Evolutionary conservation across 1,140 invertebrate species (phyloP).

Genomic region (Ylistrum balloti): DNA sequence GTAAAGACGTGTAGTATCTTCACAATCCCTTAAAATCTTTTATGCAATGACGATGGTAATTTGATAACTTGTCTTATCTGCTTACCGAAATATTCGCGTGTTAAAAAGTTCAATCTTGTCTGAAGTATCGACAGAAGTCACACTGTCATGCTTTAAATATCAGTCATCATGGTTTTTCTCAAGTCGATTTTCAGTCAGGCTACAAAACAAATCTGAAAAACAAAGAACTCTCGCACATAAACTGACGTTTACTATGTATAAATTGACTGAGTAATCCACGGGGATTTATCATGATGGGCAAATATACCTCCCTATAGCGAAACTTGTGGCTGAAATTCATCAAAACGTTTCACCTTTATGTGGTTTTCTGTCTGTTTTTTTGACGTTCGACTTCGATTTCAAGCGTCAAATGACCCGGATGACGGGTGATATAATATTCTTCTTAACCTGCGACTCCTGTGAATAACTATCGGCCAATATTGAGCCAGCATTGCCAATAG

Average conservation of each 20-base stretch:
- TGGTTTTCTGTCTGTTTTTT: not conserved
- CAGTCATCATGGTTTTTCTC: not conserved
- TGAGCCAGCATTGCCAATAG: slow-evolving; percentile 37
- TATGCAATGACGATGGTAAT: not conserved
- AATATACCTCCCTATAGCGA: slow-evolving; percentile 19
- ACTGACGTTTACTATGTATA: slow-evolving; percentile 28
- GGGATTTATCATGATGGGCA: not conserved
- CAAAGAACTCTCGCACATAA: slow-evolving; percentile 25
- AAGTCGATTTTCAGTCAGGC: slow-evolving; percentile 32
- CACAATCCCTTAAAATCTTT: not conserved
- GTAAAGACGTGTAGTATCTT: not conserved
- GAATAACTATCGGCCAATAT: not conserved
- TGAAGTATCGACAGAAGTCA: slow-evolving; percentile 34
- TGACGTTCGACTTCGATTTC: slow-evolving; percentile 32
- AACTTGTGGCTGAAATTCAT: not conserved
- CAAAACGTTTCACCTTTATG: slow-evolving; percentile 28
- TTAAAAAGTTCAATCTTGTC: slow-evolving; percentile 1
- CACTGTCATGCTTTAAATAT: slow-evolving; percentile 19
- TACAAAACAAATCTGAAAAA: slow-evolving; percentile 23
- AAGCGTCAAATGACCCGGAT: slow-evolving; percentile 15
- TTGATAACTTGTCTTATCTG: slow-evolving; percentile 17
- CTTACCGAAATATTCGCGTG: not conserved
- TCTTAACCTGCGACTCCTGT: not conserved
- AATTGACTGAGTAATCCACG: not conserved
- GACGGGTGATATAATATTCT: slow-evolving; percentile 32